phyloP scores from a whole-genome alignment of 2,888 invertebrate species.

The Geotrupes spiniger region DNA sequence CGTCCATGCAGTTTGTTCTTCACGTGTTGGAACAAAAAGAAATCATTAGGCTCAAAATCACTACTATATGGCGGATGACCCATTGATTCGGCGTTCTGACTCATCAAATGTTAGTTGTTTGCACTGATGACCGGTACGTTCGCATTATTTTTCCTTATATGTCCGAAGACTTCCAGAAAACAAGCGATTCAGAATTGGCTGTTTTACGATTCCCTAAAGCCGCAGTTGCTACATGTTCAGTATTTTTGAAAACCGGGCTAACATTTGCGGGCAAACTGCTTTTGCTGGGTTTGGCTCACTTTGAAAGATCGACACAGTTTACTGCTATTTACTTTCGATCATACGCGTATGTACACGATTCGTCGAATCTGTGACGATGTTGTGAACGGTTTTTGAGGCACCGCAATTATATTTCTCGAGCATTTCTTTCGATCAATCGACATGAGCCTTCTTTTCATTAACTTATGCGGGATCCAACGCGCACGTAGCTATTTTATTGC shows the following conservation, averaged over 20 bases:
- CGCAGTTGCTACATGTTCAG: slow-evolving; percentile 31
- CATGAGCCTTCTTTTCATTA: slow-evolving; percentile 33
- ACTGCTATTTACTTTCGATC: slow-evolving; percentile 24
- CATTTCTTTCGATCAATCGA: slow-evolving; percentile 33
- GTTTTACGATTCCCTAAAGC: slow-evolving; percentile 28
- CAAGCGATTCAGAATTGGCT: slow-evolving; percentile 34
- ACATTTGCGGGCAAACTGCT: slow-evolving; percentile 22
- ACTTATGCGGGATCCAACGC: too few relatives aligned
- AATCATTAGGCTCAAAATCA: slow-evolving; percentile 31
- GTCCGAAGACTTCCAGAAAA: slow-evolving; percentile 32
- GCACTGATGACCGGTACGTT: slow-evolving; percentile 9
- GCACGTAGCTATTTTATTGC: too few relatives aligned
- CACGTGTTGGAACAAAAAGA: slow-evolving; percentile 26
- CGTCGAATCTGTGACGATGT: background rate
- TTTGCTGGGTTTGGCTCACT: slow-evolving; percentile 21
- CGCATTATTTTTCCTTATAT: slow-evolving; percentile 30
- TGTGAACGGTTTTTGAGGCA: slow-evolving; percentile 21
- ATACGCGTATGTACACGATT: slow-evolving; percentile 5
- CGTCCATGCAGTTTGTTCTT: slow-evolving; percentile 30
- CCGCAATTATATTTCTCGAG: slow-evolving; percentile 27
- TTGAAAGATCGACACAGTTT: slow-evolving; percentile 31
- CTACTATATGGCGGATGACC: slow-evolving; percentile 23
- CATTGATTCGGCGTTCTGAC: too few relatives aligned
- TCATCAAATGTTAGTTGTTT: too few relatives aligned
- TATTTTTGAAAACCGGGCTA: slow-evolving; percentile 28